Conservation (phyloP, 2,797 vertebrate species). For the Lerista edwardsae region DNA sequence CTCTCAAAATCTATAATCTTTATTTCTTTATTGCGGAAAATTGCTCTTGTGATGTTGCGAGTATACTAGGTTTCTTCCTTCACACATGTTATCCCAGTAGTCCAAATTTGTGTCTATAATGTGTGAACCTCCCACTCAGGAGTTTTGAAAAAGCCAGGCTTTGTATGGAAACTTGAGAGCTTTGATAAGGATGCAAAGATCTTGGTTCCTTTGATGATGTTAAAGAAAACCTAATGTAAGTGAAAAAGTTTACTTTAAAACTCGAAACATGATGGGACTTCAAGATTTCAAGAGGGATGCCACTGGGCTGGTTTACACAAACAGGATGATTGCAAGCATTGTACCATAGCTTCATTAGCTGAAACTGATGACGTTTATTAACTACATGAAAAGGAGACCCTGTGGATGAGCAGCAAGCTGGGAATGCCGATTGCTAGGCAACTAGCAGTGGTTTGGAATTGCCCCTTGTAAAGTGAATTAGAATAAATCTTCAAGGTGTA, state of each 20-base stretch:
- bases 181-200: slow-evolving; percentile 2
- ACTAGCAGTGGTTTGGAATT: background rate
- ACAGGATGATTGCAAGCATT: background rate
- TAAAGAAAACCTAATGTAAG: slow-evolving; percentile 1
- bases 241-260: background rate
- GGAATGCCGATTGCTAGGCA: background rate
- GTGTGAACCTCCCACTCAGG: background rate
- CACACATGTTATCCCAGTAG: background rate
- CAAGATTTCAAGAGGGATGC: background rate
- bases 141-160: slow-evolving; percentile 6
- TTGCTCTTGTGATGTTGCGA: slow-evolving; percentile 17
- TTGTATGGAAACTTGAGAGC: background rate
- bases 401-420: background rate
- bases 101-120: background rate
- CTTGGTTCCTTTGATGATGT: slow-evolving; percentile 1
- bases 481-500: background rate
- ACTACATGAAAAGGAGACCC: too few species aligned
- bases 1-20: slow-evolving; percentile 30
- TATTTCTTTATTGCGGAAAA: slow-evolving; percentile 44
- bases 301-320: background rate
- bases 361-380: too few species aligned
- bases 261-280: background rate
- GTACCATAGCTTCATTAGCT: too few species aligned
- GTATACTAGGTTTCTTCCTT: slow-evolving; percentile 24
- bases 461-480: background rate